These are phyloP conservation scores for Myrmecophaga tridactyla DNA, from an alignment of 2,113 vertebrate genomes.

Conservation along the genomic window DNA sequence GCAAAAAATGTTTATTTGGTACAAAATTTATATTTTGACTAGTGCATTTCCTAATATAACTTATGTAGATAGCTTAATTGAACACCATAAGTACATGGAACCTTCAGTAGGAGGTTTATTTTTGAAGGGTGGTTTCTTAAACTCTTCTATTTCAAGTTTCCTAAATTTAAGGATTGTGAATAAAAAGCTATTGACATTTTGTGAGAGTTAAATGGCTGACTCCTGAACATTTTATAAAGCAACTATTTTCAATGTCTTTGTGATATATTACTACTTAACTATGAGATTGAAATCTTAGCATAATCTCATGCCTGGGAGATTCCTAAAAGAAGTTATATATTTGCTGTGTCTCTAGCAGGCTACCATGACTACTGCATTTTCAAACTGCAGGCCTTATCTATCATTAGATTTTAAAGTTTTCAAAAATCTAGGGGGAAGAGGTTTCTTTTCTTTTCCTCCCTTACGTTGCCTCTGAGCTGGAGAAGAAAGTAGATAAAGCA, in stretches of 20 bases:
- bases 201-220: slow-evolving; percentile 53
- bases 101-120: too few relatives aligned
- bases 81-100: too few relatives aligned
- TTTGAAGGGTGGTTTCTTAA: slow-evolving; percentile 71
- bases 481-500: slow-evolving; percentile 20
- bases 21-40: too few relatives aligned
- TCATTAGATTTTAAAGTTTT: slow-evolving; percentile 59
- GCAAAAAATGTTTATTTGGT: too few relatives aligned
- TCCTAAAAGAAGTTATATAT: slow-evolving; percentile 67
- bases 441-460: neutral
- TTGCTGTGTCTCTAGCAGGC: slow-evolving; percentile 29
- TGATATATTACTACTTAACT: slow-evolving; percentile 66
- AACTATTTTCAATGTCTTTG: slow-evolving; percentile 55
- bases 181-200: slow-evolving; percentile 66
- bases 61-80: too few relatives aligned
- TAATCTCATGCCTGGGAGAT: slow-evolving; percentile 65
- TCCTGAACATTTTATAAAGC: slow-evolving; percentile 66
- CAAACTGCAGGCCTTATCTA: slow-evolving; percentile 41
- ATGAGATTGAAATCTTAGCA: slow-evolving; percentile 72
- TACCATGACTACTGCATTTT: slow-evolving; percentile 65
- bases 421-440: neutral
- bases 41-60: too few relatives aligned
- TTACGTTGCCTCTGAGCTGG: slow-evolving; percentile 61
- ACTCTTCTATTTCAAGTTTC: slow-evolving; percentile 62
- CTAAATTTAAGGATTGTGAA: slow-evolving; percentile 60